Conservation (phyloP, 1,140 invertebrate genomes). For the Dolichoris vasculosae region DNA sequence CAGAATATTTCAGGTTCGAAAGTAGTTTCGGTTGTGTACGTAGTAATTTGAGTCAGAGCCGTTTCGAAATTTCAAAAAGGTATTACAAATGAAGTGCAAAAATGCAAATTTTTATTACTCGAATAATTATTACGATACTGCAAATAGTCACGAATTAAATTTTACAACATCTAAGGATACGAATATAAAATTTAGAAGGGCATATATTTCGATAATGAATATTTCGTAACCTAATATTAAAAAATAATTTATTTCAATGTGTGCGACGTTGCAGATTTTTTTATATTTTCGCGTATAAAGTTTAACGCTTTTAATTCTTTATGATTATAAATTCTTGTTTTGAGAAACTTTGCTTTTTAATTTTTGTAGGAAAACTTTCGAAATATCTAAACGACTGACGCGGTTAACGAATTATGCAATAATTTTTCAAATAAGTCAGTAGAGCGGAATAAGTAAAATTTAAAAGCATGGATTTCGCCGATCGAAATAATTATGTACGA, state of each 20-base stretch:
- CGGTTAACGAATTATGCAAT: constrained; percentile 1
- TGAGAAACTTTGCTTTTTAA: neutral
- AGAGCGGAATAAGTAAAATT: neutral
- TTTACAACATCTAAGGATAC: neutral
- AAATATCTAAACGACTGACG: neutral
- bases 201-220: neutral
- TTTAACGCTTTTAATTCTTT: neutral
- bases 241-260: neutral
- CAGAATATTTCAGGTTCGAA: neutral
- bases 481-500: constrained; percentile 16
- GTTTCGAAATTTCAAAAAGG: neutral
- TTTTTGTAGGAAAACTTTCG: neutral
- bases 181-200: neutral
- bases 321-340: neutral
- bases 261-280: neutral
- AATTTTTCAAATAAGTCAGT: neutral
- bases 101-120: neutral
- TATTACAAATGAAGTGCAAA: neutral
- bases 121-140: constrained; percentile 4
- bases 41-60: neutral
- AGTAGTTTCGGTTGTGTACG: neutral
- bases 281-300: neutral
- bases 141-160: neutral
- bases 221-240: neutral
- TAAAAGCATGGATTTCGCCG: neutral